These are phyloP conservation scores for Cydia splendana DNA, from an alignment of 1,140 invertebrate species.

Conservation along the genomic window DNA sequence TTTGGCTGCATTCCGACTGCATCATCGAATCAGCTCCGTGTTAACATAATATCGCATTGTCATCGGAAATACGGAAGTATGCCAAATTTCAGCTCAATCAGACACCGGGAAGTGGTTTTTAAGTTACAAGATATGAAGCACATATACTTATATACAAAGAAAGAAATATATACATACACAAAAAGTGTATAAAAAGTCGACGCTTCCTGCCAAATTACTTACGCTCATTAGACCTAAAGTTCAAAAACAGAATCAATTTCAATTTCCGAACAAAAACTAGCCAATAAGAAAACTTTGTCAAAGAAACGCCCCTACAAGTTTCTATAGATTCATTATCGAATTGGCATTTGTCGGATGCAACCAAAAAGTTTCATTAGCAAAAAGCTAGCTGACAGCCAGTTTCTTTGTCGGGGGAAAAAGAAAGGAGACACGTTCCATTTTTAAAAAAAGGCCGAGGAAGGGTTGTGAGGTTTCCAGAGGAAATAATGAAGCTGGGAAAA, in stretches of 20 bases:
- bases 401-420: constrained; percentile 52
- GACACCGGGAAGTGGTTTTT: too few relatives aligned
- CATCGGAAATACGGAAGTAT: too few relatives aligned
- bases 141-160: too few relatives aligned
- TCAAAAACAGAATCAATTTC: constrained; percentile 27
- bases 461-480: constrained; percentile 45
- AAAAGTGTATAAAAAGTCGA: neutral
- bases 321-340: constrained; percentile 51
- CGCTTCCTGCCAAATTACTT: neutral
- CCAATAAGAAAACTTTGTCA: constrained; percentile 29
- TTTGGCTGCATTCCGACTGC: too few relatives aligned
- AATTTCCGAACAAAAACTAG: constrained; percentile 15
- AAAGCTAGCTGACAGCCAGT: constrained; percentile 56
- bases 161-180: too few relatives aligned
- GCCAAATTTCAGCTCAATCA: too few relatives aligned
- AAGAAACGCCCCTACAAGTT: constrained; percentile 37
- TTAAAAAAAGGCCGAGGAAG: constrained; percentile 53
- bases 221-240: neutral
- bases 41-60: too few relatives aligned
- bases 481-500: constrained; percentile 59
- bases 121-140: too few relatives aligned
- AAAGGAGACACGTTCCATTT: constrained; percentile 59
- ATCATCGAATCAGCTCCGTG: too few relatives aligned
- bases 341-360: constrained; percentile 49
- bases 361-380: constrained; percentile 70